Evolutionary conservation across 2,888 invertebrate species (phyloP), one percentile per base, ranked within the genome.

Genomic region (Atethmia centrago): DNA sequence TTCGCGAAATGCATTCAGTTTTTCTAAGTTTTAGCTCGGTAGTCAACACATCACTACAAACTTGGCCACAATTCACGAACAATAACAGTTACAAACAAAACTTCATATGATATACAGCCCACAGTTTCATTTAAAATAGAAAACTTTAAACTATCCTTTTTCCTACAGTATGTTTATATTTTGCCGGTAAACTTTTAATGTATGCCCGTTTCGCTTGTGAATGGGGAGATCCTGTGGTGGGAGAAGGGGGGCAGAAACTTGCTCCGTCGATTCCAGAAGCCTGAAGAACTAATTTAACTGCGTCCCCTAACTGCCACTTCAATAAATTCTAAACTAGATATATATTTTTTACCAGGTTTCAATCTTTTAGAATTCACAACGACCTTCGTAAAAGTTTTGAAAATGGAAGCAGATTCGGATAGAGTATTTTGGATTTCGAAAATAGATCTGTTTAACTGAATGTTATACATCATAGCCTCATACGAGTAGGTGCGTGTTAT

Each of bases 211-310:
- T 93, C 90, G 88, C 90, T 80, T 85, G 88, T 90, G 92, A 92
- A 92, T 90, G 87, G 90, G 85, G 88, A 82, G 82, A 84, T 76
- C 71, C 77, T 55, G 73, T 80, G 51, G 74, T 53, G 69, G 81
- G 88, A 79, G 80, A 74, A 80, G 84, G 82, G 90, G 86, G 87
- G 85, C 77, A 53, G 83, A 91, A 95, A 95, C 94, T 95, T 94
- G 91, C 93, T 93, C 94, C 92, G 93, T 93, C 95, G 94, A 94
- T 93, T 92, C 90, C 92, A 93, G 93, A 94, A 94, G 94, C 95
- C 93, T 91, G 93, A 93, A 95, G 92, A 95, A 95, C 95, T 95
- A 95, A 96, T 96, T 95, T 95, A 95, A 95, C 94, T 94, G 92
- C 94, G 92, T 93, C 93, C 91, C 91, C 93, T 92, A 92, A 94